A percentile compares a stretch with the other conserved stretches of the same genome.
These are phyloP conservation scores for Cryptotis parvus DNA, from an alignment of 2,113 vertebrate species.

Conservation along the genomic window DNA sequence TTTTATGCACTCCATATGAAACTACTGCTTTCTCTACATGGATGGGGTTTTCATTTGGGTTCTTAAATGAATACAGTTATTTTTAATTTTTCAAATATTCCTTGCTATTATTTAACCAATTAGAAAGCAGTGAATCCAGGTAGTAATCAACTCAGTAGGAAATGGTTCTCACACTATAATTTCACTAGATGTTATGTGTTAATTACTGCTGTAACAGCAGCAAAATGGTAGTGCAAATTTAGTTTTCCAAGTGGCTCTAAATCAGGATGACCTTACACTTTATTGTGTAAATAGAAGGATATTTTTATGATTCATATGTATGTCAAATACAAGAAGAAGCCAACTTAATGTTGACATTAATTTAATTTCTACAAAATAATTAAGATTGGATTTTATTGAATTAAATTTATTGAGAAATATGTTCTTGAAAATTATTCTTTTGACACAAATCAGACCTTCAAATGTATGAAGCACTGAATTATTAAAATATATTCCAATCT, in stretches of 20 bases:
- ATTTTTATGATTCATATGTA: slow-evolving; percentile 44
- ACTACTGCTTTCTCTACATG: background rate
- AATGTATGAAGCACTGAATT: slow-evolving; percentile 19
- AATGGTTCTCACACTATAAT: slow-evolving; percentile 80
- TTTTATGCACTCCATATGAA: background rate
- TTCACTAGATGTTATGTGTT: slow-evolving; percentile 73
- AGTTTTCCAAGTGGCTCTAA: slow-evolving; percentile 41
- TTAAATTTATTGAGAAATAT: background rate
- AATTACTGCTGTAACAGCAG: slow-evolving; percentile 76
- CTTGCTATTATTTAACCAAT: slow-evolving; percentile 67
- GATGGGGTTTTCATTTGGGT: background rate
- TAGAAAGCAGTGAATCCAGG: slow-evolving; percentile 67
- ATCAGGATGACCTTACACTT: slow-evolving; percentile 66
- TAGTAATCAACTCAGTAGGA: slow-evolving; percentile 78
- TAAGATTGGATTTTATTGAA: slow-evolving; percentile 37
- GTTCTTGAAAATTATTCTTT: background rate
- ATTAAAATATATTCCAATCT: slow-evolving; percentile 3
- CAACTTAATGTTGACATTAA: background rate
- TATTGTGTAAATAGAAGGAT: slow-evolving; percentile 31
- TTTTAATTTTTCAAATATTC: slow-evolving; percentile 59
- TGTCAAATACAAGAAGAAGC: background rate
- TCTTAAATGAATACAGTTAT: slow-evolving; percentile 39
- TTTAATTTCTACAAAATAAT: slow-evolving; percentile 50
- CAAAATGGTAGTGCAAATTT: slow-evolving; percentile 77
- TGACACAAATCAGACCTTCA: slow-evolving; percentile 1